Percentiles rank a stretch among this genome's conserved stretches.
Conservation (phyloP, 2,888 invertebrate species). For the Papilio protenor region DNA sequence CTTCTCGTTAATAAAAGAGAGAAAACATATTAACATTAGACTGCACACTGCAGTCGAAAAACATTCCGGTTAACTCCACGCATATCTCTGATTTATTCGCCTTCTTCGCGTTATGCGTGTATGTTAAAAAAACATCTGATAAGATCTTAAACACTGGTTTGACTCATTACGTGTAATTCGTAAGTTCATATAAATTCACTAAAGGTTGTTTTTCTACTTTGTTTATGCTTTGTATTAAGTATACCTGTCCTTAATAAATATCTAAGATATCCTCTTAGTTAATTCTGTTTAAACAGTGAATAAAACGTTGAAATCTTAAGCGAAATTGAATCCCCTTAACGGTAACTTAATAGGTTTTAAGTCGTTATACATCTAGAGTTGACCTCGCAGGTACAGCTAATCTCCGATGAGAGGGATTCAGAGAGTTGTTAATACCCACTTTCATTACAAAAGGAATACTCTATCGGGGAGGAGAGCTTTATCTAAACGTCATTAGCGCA, state of each 20-base stretch:
- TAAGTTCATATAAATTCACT: neutral
- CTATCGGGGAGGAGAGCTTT: conserved; percentile 20
- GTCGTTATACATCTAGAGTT: conserved; percentile 11
- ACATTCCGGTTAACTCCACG: too few species aligned
- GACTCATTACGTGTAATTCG: neutral
- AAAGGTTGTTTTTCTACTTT: neutral
- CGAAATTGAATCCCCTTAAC: conserved; percentile 11
- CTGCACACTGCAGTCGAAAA: too few species aligned
- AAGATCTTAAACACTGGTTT: neutral
- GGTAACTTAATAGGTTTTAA: conserved; percentile 23
- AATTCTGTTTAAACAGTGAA: neutral
- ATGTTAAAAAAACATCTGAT: neutral
- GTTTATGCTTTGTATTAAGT: neutral
- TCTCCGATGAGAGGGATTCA: conserved; percentile 10
- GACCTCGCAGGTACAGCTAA: conserved; percentile 17
- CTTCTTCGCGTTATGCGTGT: neutral
- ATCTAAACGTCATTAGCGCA: conserved; percentile 20
- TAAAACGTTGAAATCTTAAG: neutral
- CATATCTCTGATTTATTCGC: too few species aligned
- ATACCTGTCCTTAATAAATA: neutral
- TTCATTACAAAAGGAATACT: conserved; percentile 31
- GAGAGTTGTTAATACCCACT: conserved; percentile 35
- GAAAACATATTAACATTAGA: too few species aligned
- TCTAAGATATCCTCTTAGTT: neutral
- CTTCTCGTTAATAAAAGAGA: too few species aligned